Conservation (phyloP, 2,888 invertebrate genomes). For the Antheraea assamensis region DNA sequence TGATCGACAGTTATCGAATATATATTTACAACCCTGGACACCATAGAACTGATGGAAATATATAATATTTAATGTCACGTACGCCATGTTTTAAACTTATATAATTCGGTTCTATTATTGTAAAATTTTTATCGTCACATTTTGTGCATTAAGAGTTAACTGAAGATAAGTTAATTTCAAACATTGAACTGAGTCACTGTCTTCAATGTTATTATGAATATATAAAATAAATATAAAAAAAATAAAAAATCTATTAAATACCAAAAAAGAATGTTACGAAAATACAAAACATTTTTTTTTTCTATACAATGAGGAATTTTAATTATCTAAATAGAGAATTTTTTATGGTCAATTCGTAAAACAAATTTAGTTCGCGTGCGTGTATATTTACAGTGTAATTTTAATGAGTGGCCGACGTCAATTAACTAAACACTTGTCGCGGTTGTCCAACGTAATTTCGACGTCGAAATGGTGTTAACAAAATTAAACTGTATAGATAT, state of each 20-base stretch:
- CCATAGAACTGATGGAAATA: background rate
- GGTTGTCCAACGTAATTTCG: slow-evolving; percentile 16
- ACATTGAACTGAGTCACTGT: too few relatives aligned
- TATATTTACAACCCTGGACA: too few relatives aligned
- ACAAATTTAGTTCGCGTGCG: slow-evolving; percentile 38
- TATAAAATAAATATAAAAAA: background rate
- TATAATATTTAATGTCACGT: background rate
- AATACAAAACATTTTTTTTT: background rate
- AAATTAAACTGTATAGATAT: slow-evolving; percentile 16
- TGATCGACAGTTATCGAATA: too few relatives aligned
- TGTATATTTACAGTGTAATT: slow-evolving; percentile 50
- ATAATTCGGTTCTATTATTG: background rate
- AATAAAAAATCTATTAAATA: background rate
- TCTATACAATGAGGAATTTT: background rate
- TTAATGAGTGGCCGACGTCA: slow-evolving; percentile 56
- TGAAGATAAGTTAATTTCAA: background rate
- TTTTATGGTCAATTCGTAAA: background rate
- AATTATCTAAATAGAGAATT: background rate
- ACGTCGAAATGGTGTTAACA: slow-evolving; percentile 9
- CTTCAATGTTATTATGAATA: background rate
- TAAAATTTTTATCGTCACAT: background rate
- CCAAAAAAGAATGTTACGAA: background rate
- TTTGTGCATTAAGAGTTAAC: background rate
- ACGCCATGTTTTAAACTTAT: background rate
- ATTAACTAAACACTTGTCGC: slow-evolving; percentile 41